Conservation (phyloP, 2,888 invertebrate genomes). For the Noctua fimbriata region DNA sequence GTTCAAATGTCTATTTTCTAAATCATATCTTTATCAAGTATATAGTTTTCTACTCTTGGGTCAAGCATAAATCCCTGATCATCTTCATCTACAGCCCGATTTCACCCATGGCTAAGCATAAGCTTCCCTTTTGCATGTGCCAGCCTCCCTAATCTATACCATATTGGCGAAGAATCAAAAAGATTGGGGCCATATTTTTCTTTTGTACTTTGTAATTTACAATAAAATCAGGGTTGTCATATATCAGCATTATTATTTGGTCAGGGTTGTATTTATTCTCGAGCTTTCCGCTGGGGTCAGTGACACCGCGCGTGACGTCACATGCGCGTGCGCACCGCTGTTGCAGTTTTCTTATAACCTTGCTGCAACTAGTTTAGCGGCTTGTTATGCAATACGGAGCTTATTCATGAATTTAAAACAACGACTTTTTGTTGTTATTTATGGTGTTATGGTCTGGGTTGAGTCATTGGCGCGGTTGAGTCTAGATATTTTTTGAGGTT, state of each 20-base stretch:
- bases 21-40: no score
- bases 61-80: no score
- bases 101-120: no score
- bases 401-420: slow-evolving; percentile 47
- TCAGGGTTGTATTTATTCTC: slow-evolving; percentile 31
- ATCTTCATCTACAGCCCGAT: no score
- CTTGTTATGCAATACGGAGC: slow-evolving; percentile 58
- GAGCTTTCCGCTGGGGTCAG: slow-evolving; percentile 57
- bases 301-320: slow-evolving; percentile 66
- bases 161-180: neutral
- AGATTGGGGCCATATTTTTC: neutral
- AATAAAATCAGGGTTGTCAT: slow-evolving; percentile 18
- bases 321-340: slow-evolving; percentile 60
- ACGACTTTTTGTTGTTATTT: slow-evolving; percentile 31
- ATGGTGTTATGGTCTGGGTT: slow-evolving; percentile 5
- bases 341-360: slow-evolving; percentile 57
- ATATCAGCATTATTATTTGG: slow-evolving; percentile 28
- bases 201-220: neutral
- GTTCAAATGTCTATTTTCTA: no score
- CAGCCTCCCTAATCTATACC: no score
- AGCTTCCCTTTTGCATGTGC: no score
- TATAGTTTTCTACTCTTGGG: no score
- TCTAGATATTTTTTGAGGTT: neutral
- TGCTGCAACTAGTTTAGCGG: slow-evolving; percentile 50
- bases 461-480: neutral